Evolutionary conservation across 2,113 vertebrate species (phyloP), one percentile per base, ranked within the genome.

Genomic region (Sinocyclocheilus anshuiensis): DNA sequence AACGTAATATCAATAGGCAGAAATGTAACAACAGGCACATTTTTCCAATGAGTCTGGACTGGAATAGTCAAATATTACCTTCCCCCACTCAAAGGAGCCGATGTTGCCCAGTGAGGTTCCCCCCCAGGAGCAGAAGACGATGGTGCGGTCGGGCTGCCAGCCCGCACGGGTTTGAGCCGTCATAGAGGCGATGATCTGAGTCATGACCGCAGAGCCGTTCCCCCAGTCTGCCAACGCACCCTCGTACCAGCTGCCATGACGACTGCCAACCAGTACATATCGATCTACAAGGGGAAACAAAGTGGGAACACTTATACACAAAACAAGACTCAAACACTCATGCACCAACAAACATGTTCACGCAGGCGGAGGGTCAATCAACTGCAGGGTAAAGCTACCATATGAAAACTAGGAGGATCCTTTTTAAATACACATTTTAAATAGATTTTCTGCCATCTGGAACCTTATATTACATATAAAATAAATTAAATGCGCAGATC

Each of bases 61-160:
- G 50, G 16, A 48, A 76, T 76, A 57, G 4, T 36, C 53, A 55
- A 15, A 84, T 50, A 57, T 93, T 95, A 99, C 97, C 97, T 99
- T 96, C 82, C 96, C 97, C 97, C 97, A 99, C 92, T 99, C 97
- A 50, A 95, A 97, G 75, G 97, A 98, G 83, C 98, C 97, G 16
- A 98, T 92, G 86, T 96, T 97, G 16, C 97, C 97, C 76, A 96
- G 92, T 0, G 93, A 89, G 0, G 96, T 95, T 84, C 96, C 97
- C 89, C 96, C 97, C 97, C 97, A 97, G 0, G 97, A 98, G 89
- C 96, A 97, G 90, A 98, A 97, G 89, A 97, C 87, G 48, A 97
- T 93, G 76, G 96, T 97, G 1, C 97, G 93, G 80, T 97, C 95
- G 0, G 97, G 97, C 81, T 95, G 95, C 97, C 97, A 98, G 71